Conservation (phyloP, 2,797 vertebrate genomes). For the Ctenopoma multispine region DNA sequence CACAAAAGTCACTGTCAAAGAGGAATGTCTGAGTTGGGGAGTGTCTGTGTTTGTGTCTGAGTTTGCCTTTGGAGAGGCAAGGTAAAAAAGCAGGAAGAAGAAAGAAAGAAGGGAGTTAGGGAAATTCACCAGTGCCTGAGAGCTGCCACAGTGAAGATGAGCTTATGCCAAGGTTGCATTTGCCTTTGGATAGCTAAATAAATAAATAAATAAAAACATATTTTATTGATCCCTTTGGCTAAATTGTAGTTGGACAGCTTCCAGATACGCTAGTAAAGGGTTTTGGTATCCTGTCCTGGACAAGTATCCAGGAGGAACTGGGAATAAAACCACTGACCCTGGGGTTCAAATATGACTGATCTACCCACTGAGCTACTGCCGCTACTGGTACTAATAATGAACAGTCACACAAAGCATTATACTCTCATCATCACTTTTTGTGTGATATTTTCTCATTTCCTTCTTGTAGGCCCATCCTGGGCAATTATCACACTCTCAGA, state of each 20-base stretch:
- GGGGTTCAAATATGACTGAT: no score
- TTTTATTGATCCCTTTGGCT: no score
- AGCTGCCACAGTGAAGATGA: constrained; percentile 20
- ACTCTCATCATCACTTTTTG: constrained; percentile 41
- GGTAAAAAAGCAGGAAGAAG: constrained; percentile 14
- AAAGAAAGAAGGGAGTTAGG: constrained; percentile 13
- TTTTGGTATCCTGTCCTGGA: no score
- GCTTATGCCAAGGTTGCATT: constrained; percentile 36
- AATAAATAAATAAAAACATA: no score
- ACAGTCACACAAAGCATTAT: constrained; percentile 43
- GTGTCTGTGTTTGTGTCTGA: constrained; percentile 69
- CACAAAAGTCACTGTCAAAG: constrained; percentile 69
- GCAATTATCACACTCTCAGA: constrained; percentile 28
- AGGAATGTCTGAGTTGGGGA: constrained; percentile 72
- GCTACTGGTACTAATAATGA: constrained; percentile 13
- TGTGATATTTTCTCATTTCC: constrained; percentile 40
- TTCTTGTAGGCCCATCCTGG: constrained; percentile 17
- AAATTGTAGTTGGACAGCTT: no score
- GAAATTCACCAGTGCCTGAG: constrained; percentile 10
- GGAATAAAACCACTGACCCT: no score
- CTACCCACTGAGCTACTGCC: no score
- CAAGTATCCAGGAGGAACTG: no score
- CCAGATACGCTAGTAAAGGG: no score
- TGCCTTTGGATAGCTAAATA: background rate
- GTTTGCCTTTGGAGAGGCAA: constrained; percentile 49